Base-by-base conservation (phyloP, 1,140 invertebrate species). In the Apis laboriosa region DNA sequence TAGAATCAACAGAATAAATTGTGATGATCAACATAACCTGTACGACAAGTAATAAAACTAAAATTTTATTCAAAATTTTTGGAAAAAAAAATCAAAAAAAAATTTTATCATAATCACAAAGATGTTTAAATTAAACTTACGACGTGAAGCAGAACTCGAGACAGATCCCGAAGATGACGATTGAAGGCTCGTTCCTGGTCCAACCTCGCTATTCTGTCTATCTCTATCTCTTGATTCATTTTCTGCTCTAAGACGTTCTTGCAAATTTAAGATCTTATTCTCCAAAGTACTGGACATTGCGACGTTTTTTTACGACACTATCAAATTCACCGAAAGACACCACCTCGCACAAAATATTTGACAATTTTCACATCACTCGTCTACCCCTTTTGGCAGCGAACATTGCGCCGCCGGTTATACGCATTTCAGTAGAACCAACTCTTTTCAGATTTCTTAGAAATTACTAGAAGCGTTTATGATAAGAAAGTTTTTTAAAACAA, bases 181-280 rank as follows among this genome's bases (percentile, higher is more conserved):
- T 71, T 90, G 91, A 68, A 92, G 24, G 34, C 86, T 82, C 72
- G 85, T 84, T 86, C 88, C 88, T 86, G 90, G 77, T 72, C 79
- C 85, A 87, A 91, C 81, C 84, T 92, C 92, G 84, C 77, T 90
- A 77, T 77, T 88, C 56, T 92, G 93, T 79, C 92, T 91, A 80
- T 94, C 94, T 87, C 95, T 92, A 72, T 94, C 94, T 74, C 93
- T 92, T 51, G 95, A 95, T 90, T 96, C 95, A 92, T 96, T 96
- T 94, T 96, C 96, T 58, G 95, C 95, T 89, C 95, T 95, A 70
- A 97, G 93, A 75, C 95, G 94, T 83, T 95, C 95, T 92, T 96
- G 95, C 86, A 97, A 92, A 84, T 95, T 95, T 87, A 96, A 93
- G 88, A 97, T 95, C 93, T 95, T 96, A 84, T 94, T 95, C 90